These are phyloP conservation scores for Eptatretus burgeri DNA, from an alignment of 2,113 vertebrate genomes.

Conservation along the genomic window DNA sequence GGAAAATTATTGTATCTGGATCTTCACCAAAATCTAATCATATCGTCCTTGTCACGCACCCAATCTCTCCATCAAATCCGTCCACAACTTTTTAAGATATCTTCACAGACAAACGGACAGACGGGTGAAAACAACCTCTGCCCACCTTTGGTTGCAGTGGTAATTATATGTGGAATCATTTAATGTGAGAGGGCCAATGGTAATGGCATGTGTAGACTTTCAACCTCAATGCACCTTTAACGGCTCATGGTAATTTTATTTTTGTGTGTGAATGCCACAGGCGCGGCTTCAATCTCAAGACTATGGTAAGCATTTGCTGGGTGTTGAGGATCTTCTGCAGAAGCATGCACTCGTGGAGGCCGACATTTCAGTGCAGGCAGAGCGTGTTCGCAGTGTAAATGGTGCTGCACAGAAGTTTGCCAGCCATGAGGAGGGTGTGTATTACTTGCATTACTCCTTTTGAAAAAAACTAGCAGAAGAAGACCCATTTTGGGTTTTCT, in stretches of 20 bases:
- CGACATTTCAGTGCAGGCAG: slow-evolving; percentile 64
- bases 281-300: slow-evolving; percentile 72
- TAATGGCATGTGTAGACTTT: not conserved
- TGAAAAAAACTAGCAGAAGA: no score
- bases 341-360: slow-evolving; percentile 71
- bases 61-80: no score
- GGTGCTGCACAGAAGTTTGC: slow-evolving; percentile 51
- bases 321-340: slow-evolving; percentile 73
- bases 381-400: slow-evolving; percentile 50
- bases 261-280: slow-evolving; percentile 15
- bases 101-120: no score
- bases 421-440: slow-evolving; percentile 32
- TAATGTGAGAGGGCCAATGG: not conserved
- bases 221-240: not conserved
- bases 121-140: no score
- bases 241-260: no score
- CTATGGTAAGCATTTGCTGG: slow-evolving; percentile 67
- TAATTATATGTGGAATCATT: no score
- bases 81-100: no score
- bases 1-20: no score
- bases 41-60: no score
- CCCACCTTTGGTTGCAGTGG: no score
- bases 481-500: no score
- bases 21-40: no score
- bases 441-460: not conserved